A percentile compares a stretch with the other conserved stretches of the same genome.
These are phyloP conservation scores for Andrena haemorrhoa DNA, from an alignment of 2,888 invertebrate species.

Conservation along the genomic window DNA sequence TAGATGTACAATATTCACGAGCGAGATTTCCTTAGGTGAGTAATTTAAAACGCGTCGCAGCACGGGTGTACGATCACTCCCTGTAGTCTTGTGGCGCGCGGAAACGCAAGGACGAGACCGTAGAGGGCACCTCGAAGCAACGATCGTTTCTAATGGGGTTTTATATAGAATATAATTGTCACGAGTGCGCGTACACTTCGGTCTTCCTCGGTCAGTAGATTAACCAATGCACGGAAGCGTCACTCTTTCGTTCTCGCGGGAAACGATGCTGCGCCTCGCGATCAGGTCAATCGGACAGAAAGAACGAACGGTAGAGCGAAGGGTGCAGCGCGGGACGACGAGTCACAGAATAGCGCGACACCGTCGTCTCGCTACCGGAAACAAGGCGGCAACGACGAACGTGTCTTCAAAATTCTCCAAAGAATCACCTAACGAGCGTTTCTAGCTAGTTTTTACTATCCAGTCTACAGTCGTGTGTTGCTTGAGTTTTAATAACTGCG, in stretches of 20 bases:
- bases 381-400: slow-evolving; percentile 52
- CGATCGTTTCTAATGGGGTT: slow-evolving; percentile 30
- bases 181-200: slow-evolving; percentile 37
- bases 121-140: slow-evolving; percentile 36
- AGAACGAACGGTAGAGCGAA: slow-evolving; percentile 9
- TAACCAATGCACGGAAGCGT: slow-evolving; percentile 35
- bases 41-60: slow-evolving; percentile 22
- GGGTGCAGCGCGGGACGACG: slow-evolving; percentile 2
- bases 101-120: slow-evolving; percentile 6
- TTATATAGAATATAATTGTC: slow-evolving; percentile 20
- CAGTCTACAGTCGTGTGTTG: slow-evolving; percentile 80
- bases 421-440: slow-evolving; percentile 77
- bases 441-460: slow-evolving; percentile 78
- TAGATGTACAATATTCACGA: slow-evolving; percentile 51
- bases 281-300: slow-evolving; percentile 23
- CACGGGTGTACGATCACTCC: slow-evolving; percentile 25
- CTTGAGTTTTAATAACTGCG: slow-evolving; percentile 79
- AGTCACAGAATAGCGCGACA: neutral
- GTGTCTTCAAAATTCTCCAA: slow-evolving; percentile 81
- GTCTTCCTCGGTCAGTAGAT: slow-evolving; percentile 57
- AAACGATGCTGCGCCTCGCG: slow-evolving; percentile 6
- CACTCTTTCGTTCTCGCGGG: slow-evolving; percentile 23
- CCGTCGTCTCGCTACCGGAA: slow-evolving; percentile 40
- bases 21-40: slow-evolving; percentile 47
- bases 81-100: neutral